Percentiles rank a stretch among this genome's conserved stretches.
Evolutionary conservation across 1,140 invertebrate species (phyloP).

Genomic region (Colletes gigas): DNA sequence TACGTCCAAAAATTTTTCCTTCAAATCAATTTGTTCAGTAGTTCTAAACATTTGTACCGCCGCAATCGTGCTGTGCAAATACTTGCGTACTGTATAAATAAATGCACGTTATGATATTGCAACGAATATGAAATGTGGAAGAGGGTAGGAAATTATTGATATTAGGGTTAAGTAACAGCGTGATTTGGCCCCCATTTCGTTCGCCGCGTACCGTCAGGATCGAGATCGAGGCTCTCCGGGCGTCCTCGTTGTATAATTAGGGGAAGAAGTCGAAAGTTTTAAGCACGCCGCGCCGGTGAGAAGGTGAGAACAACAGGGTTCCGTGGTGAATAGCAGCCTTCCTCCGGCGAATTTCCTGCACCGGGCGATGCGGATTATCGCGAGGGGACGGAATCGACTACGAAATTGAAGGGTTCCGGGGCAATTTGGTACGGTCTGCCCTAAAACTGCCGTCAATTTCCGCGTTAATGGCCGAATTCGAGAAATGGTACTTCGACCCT

Average conservation of each 20-base stretch:
- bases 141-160: too few relatives aligned
- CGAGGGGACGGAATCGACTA: conserved; percentile 55
- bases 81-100: too few relatives aligned
- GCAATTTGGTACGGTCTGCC: conserved; percentile 59
- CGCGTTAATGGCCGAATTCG: conserved; percentile 57
- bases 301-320: conserved; percentile 53
- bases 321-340: conserved; percentile 28
- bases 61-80: too few relatives aligned
- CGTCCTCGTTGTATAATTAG: conserved; percentile 33
- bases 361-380: conserved; percentile 56
- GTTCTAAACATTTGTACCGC: too few relatives aligned
- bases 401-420: conserved; percentile 62
- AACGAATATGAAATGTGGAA: too few relatives aligned
- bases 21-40: too few relatives aligned
- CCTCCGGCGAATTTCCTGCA: conserved; percentile 14
- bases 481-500: conserved; percentile 59
- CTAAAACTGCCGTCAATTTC: conserved; percentile 59
- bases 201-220: background rate
- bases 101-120: too few relatives aligned
- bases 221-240: background rate
- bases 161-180: background rate
- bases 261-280: conserved; percentile 38
- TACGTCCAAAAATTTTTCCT: too few relatives aligned
- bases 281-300: conserved; percentile 21
- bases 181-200: background rate